Evolutionary conservation across 2,888 invertebrate genomes (phyloP).

Genomic region (Parnassius orleans): DNA sequence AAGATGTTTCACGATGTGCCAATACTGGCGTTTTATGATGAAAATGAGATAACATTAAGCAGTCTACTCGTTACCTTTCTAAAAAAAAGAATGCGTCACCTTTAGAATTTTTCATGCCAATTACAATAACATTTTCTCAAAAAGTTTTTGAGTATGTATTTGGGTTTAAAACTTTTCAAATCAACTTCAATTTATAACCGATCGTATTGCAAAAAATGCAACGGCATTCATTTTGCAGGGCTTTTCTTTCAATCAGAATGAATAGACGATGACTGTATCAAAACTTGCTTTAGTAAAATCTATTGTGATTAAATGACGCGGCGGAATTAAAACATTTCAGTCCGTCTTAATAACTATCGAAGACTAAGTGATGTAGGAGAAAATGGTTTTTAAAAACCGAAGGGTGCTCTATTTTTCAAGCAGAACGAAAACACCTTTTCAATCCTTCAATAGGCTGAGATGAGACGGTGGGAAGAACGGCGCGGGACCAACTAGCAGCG

Average conservation of each 20-base stretch:
- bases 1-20: constrained; percentile 54
- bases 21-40: constrained; percentile 39
- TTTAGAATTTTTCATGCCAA: constrained; percentile 8
- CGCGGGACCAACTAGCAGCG: constrained; percentile 74
- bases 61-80: constrained; percentile 10
- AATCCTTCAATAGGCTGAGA: constrained; percentile 73
- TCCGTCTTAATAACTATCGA: constrained; percentile 75
- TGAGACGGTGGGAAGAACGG: constrained; percentile 54
- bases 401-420: constrained; percentile 76
- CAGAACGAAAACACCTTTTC: constrained; percentile 80
- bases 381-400: constrained; percentile 63
- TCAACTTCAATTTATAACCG: constrained; percentile 14
- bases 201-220: constrained; percentile 41
- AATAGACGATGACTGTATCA: constrained; percentile 71
- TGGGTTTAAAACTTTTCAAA: constrained; percentile 1
- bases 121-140: constrained; percentile 16
- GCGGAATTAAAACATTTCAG: constrained; percentile 77
- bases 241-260: constrained; percentile 47
- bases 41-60: constrained; percentile 27
- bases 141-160: constrained; percentile 10
- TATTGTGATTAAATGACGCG: constrained; percentile 74
- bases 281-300: constrained; percentile 53
- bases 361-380: constrained; percentile 73
- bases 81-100: constrained; percentile 8
- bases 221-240: constrained; percentile 17